A percentile compares a stretch with the other conserved stretches of the same genome.
Evolutionary conservation across 2,113 vertebrate species (phyloP).

Genomic region (Lampris megalopsis): DNA sequence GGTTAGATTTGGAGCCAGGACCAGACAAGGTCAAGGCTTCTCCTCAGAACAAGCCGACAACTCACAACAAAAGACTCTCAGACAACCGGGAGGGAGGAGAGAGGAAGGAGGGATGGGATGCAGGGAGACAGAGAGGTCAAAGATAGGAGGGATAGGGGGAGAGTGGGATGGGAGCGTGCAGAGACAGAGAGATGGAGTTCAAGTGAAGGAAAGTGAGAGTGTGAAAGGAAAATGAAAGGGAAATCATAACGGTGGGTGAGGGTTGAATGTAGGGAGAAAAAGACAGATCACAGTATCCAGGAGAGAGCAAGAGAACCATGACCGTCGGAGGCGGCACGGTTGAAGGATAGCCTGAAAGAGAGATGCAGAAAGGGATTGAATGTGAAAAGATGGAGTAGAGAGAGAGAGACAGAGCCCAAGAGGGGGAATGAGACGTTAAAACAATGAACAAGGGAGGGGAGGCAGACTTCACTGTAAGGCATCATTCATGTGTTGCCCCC

Average conservation of each 20-base stretch:
- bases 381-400: conserved; percentile 8
- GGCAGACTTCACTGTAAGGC: conserved; percentile 36
- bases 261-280: conserved; percentile 16
- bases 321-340: not conserved
- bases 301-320: conserved; percentile 14
- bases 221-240: not conserved
- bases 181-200: not conserved
- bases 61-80: conserved; percentile 52
- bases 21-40: conserved; percentile 65
- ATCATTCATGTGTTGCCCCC: conserved; percentile 35
- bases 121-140: not conserved
- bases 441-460: conserved; percentile 56
- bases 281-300: not conserved
- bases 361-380: not conserved
- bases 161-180: too few relatives aligned
- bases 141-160: not conserved
- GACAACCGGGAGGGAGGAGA: conserved; percentile 21
- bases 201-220: not conserved
- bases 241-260: conserved; percentile 41
- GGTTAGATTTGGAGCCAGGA: conserved; percentile 61
- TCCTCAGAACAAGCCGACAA: conserved; percentile 45
- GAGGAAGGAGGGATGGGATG: not conserved
- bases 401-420: not conserved
- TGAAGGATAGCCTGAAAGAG: not conserved
- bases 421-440: conserved; percentile 1